Evolutionary conservation across 2,797 vertebrate genomes (phyloP), one percentile per base, ranked within the genome.

Genomic region (Chelon labrosus): DNA sequence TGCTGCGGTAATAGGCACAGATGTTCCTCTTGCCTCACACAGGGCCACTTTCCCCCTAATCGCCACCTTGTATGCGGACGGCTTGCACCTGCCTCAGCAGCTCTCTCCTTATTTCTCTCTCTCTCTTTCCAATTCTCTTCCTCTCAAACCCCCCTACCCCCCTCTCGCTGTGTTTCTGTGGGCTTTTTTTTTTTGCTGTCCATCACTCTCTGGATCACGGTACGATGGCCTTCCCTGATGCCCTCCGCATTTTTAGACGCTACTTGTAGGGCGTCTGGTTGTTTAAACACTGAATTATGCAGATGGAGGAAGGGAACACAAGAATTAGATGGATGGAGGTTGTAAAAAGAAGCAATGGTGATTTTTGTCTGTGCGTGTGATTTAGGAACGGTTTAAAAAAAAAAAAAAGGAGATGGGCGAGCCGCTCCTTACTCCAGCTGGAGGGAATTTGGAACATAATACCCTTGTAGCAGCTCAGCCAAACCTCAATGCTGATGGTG

Each of bases 11-110:
- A 96, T 87, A 95, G 94, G 94, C 94, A 94, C 95, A 97, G 96
- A 96, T 96, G 96, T 96, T 94, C 82, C 84, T 87, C 92, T 90
- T 85, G 93, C 91, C 94, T 94, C 95, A 91, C 91, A 94, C 91
- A 91, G 93, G 93, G 91, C 78, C 86, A 93, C 90, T 94, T 94
- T 90, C 93, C 88, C 85, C 92, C 91, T 95, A 96, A 96, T 95
- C 93, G 93, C 94, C 92, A 94, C 91, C 93, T 93, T 93, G 90
- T 92, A 94, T 92, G 89, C 77, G 84, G 88, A 89, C 89, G 86
- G 76, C 85, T 94, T 94, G 94, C 95, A 96, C 96, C 95, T 96
- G 94, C 92, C 95, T 92, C 93, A 84, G 82, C 86, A 89, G 90
- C 90, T 85, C 85, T 77, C 78, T 78, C 69, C 64, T 73, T 71